Conservation (phyloP, 2,113 vertebrate genomes). For the Xerus inauris region DNA sequence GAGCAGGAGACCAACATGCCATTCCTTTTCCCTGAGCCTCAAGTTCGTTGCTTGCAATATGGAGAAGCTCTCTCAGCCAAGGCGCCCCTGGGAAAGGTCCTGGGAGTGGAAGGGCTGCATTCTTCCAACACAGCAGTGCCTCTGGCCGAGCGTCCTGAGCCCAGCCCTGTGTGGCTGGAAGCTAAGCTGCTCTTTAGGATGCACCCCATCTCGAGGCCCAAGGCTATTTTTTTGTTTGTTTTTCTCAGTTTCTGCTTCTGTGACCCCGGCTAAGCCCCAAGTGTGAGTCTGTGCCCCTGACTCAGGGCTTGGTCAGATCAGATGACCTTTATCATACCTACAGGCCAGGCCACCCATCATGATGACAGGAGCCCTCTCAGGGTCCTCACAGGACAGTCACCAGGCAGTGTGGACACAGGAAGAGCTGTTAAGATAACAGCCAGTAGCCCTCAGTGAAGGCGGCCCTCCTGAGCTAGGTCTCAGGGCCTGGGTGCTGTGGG, state of each 20-base stretch:
- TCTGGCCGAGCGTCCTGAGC: neutral
- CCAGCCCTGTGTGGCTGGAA: too few relatives aligned
- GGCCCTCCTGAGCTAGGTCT: accelerated
- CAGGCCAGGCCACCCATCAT: neutral
- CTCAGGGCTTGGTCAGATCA: accelerated
- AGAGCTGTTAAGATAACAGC: too few relatives aligned
- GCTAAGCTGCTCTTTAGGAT: neutral
- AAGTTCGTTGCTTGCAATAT: accelerated
- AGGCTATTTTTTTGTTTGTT: neutral
- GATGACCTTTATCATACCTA: accelerated
- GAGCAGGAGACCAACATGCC: neutral
- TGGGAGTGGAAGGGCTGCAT: too few relatives aligned
- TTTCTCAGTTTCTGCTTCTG: neutral
- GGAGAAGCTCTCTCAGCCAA: accelerated
- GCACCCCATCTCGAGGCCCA: accelerated
- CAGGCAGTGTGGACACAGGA: neutral
- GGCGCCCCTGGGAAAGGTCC: neutral
- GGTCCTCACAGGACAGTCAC: too few relatives aligned
- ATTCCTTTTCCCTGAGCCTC: neutral
- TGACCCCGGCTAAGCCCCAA: neutral
- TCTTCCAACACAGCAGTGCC: accelerated
- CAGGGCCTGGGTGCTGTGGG: neutral
- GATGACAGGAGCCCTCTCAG: accelerated
- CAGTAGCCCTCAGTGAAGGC: neutral
- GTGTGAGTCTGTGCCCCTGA: neutral